Conservation (phyloP, 2,113 vertebrate species). For the Gyps fulvus region DNA sequence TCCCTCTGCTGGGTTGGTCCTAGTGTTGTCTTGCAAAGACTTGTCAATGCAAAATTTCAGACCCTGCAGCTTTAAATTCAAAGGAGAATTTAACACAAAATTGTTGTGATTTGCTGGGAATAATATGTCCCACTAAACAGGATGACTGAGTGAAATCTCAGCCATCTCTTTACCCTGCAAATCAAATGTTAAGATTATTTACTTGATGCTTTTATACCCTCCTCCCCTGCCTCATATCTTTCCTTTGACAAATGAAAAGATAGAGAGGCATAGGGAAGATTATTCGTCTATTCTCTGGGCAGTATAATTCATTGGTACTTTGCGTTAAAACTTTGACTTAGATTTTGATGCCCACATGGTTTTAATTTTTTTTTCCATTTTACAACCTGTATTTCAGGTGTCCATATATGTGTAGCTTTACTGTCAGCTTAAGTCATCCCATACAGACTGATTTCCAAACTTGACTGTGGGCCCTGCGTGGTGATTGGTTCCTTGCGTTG, state of each 20-base stretch:
- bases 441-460: background rate
- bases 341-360: background rate
- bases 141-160: background rate
- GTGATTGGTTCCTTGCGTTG: rapidly evolving
- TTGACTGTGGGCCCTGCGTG: background rate
- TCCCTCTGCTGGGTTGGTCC: background rate
- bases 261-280: background rate
- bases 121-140: background rate
- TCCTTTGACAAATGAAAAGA: background rate
- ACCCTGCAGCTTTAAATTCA: background rate
- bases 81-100: background rate
- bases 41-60: background rate
- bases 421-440: background rate
- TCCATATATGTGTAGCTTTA: background rate
- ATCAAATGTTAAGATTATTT: background rate
- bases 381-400: background rate
- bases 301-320: background rate
- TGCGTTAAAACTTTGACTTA: background rate
- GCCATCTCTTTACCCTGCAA: background rate
- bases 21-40: background rate
- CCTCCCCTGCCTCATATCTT: background rate
- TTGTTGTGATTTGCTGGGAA: background rate
- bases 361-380: background rate
- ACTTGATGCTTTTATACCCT: background rate
- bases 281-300: background rate